phyloP scores from a whole-genome alignment of 2,797 vertebrate species.

The Myotis findleyi region DNA sequence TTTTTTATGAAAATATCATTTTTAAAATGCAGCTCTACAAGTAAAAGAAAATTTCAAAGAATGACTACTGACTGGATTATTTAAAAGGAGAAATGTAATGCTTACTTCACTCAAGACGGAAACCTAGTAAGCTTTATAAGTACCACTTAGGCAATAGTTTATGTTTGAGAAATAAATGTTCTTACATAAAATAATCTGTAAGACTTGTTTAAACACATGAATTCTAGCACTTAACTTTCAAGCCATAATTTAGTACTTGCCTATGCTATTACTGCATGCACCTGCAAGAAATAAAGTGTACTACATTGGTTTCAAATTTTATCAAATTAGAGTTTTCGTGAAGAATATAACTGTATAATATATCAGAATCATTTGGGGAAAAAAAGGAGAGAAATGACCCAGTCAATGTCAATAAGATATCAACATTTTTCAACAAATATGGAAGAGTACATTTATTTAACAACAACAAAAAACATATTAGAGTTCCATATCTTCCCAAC shows the following conservation, averaged over 20 bases:
- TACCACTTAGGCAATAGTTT: neutral
- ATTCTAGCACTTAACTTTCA: neutral
- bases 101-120: neutral
- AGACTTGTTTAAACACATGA: slow-evolving; percentile 12
- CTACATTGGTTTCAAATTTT: neutral
- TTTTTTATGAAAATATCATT: neutral
- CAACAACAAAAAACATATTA: neutral
- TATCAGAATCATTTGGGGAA: neutral
- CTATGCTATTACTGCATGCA: neutral
- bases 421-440: neutral
- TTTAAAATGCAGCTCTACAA: neutral
- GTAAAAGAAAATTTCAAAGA: neutral
- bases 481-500: neutral
- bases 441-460: neutral
- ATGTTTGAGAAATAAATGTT: slow-evolving; percentile 15
- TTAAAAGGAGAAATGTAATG: neutral
- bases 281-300: neutral
- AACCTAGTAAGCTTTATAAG: neutral
- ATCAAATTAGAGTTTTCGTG: neutral
- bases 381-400: neutral
- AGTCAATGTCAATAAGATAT: neutral
- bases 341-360: neutral
- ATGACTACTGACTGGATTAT: neutral
- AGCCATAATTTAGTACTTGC: neutral
- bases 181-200: slow-evolving; percentile 27